Evolutionary conservation across 2,888 invertebrate genomes (phyloP), one percentile per base, ranked within the genome.

Genomic region (Aphodius sticticus): DNA sequence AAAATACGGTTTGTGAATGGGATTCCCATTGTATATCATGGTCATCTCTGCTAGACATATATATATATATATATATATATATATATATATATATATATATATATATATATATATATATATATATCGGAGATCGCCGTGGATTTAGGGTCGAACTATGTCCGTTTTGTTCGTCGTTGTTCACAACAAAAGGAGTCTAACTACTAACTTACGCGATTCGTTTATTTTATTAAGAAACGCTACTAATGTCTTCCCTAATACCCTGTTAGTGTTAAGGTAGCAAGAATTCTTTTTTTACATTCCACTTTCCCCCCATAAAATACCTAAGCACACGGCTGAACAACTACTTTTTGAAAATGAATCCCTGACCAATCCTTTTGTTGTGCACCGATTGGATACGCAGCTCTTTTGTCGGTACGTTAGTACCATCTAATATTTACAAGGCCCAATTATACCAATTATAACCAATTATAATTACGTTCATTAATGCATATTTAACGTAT

Each of bases 171-270:
- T 26, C 37, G 38, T 38, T 74, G 80, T 81, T 79, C 83, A 82
- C 83, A 83, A 82, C 81, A 83, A 83, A 81, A 83, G 83, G 82
- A 82, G 81, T 80, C 78, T 81, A 78, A 16, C 76, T 26, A 26
- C 26, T 78, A 81, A 80, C 78, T 78, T 75, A 81, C 76, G 79
- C 69, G 76, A 79, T 80, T 78, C 77, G 77, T 80, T 80, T 74
- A 74, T 82, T 77, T 78, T 77, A 79, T 78, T 78, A 82, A 80
- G 81, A 82, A 78, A 78, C 69, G 76, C 80, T 80, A 83, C 78
- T 78, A 82, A 82, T 79, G 70, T 81, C 77, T 78, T 81, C 79
- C 81, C 83, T 84, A 84, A 84, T 84, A 84, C 84, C 84, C 84
- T 84, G 84, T 84, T 82, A 82, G 82, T 84, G 79, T 81, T 83